Evolutionary conservation across 1,140 invertebrate genomes (phyloP), one percentile per base, ranked within the genome.

Genomic region (Drosophila triauraria): DNA sequence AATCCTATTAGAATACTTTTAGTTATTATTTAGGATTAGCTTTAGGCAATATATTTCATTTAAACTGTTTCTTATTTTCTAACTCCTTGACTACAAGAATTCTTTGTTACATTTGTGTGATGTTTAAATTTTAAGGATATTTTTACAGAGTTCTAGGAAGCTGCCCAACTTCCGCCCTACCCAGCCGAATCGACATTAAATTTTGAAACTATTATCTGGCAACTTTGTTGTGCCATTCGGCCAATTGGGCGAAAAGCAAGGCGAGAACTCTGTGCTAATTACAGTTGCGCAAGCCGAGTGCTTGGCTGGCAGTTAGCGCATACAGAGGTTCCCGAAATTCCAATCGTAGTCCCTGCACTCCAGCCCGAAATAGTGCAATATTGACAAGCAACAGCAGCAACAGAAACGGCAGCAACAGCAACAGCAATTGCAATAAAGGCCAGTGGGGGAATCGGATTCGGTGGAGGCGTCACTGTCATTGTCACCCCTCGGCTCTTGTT

Each of bases 401-500:
- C 32, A 30, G 44, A 50, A 81, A 27, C 27, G 7, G 27, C 27
- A 27, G 27, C 27, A 27, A 43, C 32, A 58, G 42, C 40, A 78
- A 54, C 25, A 38, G 75, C 77, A 79, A 82, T 10, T 35, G 13
- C 82, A 87, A 86, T 86, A 87, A 86, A 80, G 69, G 79, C 67
- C 71, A 68, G 61, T 76, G 65, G 57, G 38, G 65, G 67, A 68
- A 59, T 78, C 50, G 57, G 67, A 68, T 59, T 78, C 46, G 61
- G 79, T 25, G 78, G 51, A 64, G 69, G 65, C 79, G 78, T 82
- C 82, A 64, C 61, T 60, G 75, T 78, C 75, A 70, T 61, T 70
- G 64, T 57, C 64, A 65, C 44, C 62, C 47, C 17, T n/a, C 44
- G 17, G 51, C 63, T 54, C 51, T 47, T 78, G 51, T 81, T 82